Evolutionary conservation across 23 tunicate genomes (phyloP).

Genomic region (Halocynthia roretzi): DNA sequence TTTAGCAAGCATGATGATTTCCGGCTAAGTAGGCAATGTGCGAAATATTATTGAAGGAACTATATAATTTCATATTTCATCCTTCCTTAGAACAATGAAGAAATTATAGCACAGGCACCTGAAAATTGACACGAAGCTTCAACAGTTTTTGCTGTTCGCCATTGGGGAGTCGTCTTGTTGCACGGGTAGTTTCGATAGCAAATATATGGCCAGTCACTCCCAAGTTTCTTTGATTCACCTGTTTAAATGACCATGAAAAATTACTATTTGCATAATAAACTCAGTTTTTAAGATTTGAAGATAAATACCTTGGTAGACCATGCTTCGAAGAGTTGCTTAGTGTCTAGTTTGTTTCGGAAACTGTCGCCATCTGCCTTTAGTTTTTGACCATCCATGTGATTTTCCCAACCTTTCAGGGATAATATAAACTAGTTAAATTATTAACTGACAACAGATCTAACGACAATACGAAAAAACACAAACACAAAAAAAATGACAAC

Average conservation of each 20-base stretch:
- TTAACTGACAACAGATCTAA: not conserved
- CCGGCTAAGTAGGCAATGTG: constrained; percentile 43
- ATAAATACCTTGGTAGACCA: constrained; percentile 69
- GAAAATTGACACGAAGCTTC: constrained; percentile 70
- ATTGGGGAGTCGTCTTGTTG: constrained; percentile 19
- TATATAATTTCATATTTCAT: not conserved
- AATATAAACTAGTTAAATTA: not conserved
- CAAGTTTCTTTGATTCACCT: constrained; percentile 84
- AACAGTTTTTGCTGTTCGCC: constrained; percentile 53
- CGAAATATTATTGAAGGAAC: not conserved
- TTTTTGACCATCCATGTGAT: constrained; percentile 96
- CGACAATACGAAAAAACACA: not conserved
- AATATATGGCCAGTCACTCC: constrained; percentile 87
- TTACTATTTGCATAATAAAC: not conserved
- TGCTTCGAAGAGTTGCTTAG: constrained; percentile 74
- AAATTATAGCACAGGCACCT: constrained; percentile 34
- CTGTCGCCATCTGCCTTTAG: constrained; percentile 85
- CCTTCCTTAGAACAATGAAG: not conserved
- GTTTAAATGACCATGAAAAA: not conserved
- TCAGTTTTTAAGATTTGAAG: not conserved
- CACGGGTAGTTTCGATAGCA: constrained; percentile 79
- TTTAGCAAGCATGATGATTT: constrained; percentile 89
- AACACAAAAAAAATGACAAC: not conserved
- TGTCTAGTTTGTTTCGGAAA: constrained; percentile 79
- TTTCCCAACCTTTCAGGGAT: constrained; percentile 74